Evolutionary conservation across 2,888 invertebrate genomes (phyloP).

Genomic region (Lumbricus terrestris): DNA sequence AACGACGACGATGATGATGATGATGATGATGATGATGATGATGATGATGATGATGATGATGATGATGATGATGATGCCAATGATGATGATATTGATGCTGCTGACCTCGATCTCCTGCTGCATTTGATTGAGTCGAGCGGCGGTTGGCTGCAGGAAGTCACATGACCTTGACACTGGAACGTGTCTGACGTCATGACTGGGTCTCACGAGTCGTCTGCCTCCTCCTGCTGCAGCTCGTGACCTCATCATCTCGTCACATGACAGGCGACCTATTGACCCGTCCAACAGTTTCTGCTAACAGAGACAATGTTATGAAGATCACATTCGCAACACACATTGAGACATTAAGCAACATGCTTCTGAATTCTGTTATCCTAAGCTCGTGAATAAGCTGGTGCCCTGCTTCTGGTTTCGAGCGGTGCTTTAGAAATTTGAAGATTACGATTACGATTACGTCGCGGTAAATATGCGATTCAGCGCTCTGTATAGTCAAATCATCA

Average conservation of each 20-base stretch:
- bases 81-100: background rate
- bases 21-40: background rate
- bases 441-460: no score
- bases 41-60: background rate
- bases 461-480: no score
- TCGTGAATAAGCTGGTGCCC: no score
- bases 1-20: background rate
- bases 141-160: background rate
- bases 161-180: constrained; percentile 15
- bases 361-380: background rate
- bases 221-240: background rate
- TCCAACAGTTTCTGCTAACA: background rate
- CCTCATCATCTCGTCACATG: constrained; percentile 4
- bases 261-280: background rate
- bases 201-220: background rate
- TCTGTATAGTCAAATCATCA: no score
- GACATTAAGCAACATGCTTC: background rate
- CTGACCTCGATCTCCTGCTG: background rate
- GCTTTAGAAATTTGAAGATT: no score
- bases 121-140: background rate
- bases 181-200: background rate
- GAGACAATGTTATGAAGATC: background rate
- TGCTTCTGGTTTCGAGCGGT: no score
- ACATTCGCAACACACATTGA: background rate
- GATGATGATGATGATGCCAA: background rate